Conservation (phyloP, 2,113 vertebrate genomes). For the Ornithorhynchus anatinus region DNA sequence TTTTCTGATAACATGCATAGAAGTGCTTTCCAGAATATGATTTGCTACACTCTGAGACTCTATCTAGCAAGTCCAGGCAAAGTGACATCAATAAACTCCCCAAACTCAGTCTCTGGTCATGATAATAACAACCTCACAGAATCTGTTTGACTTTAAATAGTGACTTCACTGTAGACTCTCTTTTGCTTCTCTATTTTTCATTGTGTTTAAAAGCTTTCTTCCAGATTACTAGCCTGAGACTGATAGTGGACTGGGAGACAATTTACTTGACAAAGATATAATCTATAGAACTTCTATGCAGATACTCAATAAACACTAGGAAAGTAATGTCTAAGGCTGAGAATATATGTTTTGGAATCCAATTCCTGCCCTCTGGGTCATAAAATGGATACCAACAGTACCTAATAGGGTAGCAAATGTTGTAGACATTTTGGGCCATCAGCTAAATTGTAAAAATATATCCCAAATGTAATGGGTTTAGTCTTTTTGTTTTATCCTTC, state of each 20-base stretch:
- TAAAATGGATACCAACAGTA: fast-evolving
- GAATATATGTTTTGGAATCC: too few species aligned
- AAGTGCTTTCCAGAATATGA: not conserved
- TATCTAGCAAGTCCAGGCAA: slow-evolving; percentile 1
- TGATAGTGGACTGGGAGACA: too few species aligned
- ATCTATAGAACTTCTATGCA: not conserved
- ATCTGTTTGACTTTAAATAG: not conserved
- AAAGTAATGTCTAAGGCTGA: too few species aligned
- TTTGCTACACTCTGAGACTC: not conserved
- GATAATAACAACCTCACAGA: not conserved
- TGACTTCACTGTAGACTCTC: not conserved
- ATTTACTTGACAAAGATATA: not conserved
- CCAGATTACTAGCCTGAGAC: not conserved
- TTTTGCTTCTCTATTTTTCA: not conserved
- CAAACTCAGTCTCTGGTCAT: not conserved
- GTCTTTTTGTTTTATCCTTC: not conserved
- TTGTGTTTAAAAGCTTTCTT: not conserved
- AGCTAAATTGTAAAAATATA: not conserved
- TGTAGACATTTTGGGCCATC: too few species aligned
- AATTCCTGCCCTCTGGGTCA: too few species aligned
- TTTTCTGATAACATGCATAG: not conserved
- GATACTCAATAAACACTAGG: too few species aligned
- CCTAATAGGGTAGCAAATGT: not conserved
- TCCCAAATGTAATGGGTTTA: not conserved
- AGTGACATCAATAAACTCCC: not conserved